Base-by-base conservation (phyloP, 2,113 vertebrate species). In the Toxotes jaculatrix region DNA sequence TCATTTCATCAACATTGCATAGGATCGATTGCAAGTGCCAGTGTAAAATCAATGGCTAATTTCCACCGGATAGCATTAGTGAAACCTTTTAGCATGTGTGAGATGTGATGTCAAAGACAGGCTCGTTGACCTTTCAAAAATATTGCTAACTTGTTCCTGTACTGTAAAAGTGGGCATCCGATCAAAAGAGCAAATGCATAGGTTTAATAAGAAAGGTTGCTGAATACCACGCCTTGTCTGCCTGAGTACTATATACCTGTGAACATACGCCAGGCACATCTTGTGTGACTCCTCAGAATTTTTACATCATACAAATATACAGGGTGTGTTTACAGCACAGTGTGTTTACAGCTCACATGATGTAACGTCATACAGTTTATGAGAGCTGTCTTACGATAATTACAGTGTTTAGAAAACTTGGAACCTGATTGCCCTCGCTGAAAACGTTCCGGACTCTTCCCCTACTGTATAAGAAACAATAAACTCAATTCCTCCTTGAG, bases 11-110 rank as follows among this genome's bases (percentile, higher is more conserved):
- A 90, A 74, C 78, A 34, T 73, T 38, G 27, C 70, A 78, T 70
- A 53, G 64, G 78, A 93, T 92, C 70, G 63, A 93, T 91, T 57
- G 66, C 40, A 57, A 86, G 83, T 84, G 79, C 56, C 77, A 56
- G 40, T 71, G 79, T 70, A 74, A 90, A 94, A 93, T 95, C 90
- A 93, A 93, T 95, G 72, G 53, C 75, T 91, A 79, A 89, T 95
- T 93, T 94, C 89, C 88, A 65, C 59, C 69, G 73, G 84, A 91
- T 91, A 92, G 90, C 91, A 92, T 86, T 91, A 93, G 84, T 62
- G 78, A 77, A 91, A 63, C 63, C 86, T 90, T 89, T 90, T 69
- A 91, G 80, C 79, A 78, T 79, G 77, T 79, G 83, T 83, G 68
- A 92, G 76, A 74, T 86, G 79, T 71, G 60, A 73, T 83, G 85